A percentile compares a stretch with the other conserved stretches of the same genome.
These are phyloP conservation scores for Caenorhabditis sp. DNA, from an alignment of 2,888 invertebrate genomes.

Conservation along the genomic window DNA sequence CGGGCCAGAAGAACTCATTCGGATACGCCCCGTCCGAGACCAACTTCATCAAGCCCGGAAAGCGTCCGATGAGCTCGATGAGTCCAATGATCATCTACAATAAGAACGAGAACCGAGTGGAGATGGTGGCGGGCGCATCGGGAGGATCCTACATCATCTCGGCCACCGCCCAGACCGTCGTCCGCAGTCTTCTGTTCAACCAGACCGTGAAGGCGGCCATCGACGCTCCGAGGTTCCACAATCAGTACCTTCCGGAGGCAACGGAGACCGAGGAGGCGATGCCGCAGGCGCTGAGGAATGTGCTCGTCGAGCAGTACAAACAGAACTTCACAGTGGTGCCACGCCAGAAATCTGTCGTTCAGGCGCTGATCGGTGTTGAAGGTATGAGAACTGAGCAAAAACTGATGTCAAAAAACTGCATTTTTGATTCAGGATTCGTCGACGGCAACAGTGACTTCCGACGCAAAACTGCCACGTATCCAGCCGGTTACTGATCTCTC, in stretches of 20 bases:
- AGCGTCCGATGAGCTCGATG: slow-evolving; percentile 92
- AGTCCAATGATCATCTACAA: slow-evolving; percentile 88
- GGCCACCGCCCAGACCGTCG: slow-evolving; percentile 83
- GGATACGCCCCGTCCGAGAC: slow-evolving; percentile 85
- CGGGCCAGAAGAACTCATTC: slow-evolving; percentile 73
- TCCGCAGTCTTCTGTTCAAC: slow-evolving; percentile 86
- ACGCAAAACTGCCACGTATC: slow-evolving; percentile 75
- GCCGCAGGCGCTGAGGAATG: slow-evolving; percentile 78
- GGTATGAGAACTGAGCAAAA: slow-evolving; percentile 61
- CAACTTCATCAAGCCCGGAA: slow-evolving; percentile 88
- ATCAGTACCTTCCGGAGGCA: slow-evolving; percentile 83
- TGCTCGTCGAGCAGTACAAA: slow-evolving; percentile 68
- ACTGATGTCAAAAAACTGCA: slow-evolving; percentile 17
- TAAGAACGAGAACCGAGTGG: slow-evolving; percentile 82
- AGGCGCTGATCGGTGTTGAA: slow-evolving; percentile 65
- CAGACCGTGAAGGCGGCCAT: slow-evolving; percentile 86
- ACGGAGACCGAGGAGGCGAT: slow-evolving; percentile 85
- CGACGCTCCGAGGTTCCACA: slow-evolving; percentile 77
- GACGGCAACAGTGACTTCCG: slow-evolving; percentile 78
- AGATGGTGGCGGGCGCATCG: slow-evolving; percentile 87
- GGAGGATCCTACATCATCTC: slow-evolving; percentile 93
- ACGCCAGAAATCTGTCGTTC: slow-evolving; percentile 75
- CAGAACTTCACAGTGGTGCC: slow-evolving; percentile 73
- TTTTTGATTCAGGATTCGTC: slow-evolving; percentile 70
- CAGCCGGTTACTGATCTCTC: slow-evolving; percentile 72